Percentiles rank a stretch among this genome's conserved stretches.
Evolutionary conservation across 2,888 invertebrate genomes (phyloP).

Genomic region (Isoperla grammatica): DNA sequence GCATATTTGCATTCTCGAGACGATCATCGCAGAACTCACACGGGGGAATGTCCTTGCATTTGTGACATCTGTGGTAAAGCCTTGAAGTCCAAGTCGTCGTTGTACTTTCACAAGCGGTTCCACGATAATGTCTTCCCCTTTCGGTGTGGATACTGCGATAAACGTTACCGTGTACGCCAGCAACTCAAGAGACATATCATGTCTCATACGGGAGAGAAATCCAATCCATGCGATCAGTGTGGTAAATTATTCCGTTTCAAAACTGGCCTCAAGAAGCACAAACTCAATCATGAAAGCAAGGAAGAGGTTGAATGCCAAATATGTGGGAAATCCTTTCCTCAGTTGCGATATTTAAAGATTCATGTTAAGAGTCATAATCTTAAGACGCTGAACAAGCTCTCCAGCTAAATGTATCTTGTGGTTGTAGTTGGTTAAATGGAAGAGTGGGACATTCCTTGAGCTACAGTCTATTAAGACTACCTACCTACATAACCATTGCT

Average conservation of each 20-base stretch:
- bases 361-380: too few species aligned
- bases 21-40: conserved; percentile 54
- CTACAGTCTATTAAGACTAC: too few species aligned
- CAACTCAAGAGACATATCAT: conserved; percentile 11
- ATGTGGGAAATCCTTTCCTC: conserved; percentile 41
- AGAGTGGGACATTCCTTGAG: too few species aligned
- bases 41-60: conserved; percentile 53
- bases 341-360: conserved; percentile 47
- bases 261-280: conserved; percentile 51
- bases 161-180: conserved; percentile 17
- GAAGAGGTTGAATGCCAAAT: conserved; percentile 34
- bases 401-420: too few species aligned
- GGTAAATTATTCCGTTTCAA: conserved; percentile 46
- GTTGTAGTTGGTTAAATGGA: too few species aligned
- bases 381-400: too few species aligned
- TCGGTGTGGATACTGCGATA: conserved; percentile 17
- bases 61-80: conserved; percentile 55
- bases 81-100: conserved; percentile 17
- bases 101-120: conserved; percentile 16
- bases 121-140: conserved; percentile 19
- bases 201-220: conserved; percentile 22
- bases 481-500: too few species aligned
- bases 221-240: conserved; percentile 14
- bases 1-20: conserved; percentile 49
- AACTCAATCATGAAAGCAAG: conserved; percentile 46